Evolutionary conservation across 2,888 invertebrate genomes (phyloP).

Genomic region (Dyspetes luteomarginatus): DNA sequence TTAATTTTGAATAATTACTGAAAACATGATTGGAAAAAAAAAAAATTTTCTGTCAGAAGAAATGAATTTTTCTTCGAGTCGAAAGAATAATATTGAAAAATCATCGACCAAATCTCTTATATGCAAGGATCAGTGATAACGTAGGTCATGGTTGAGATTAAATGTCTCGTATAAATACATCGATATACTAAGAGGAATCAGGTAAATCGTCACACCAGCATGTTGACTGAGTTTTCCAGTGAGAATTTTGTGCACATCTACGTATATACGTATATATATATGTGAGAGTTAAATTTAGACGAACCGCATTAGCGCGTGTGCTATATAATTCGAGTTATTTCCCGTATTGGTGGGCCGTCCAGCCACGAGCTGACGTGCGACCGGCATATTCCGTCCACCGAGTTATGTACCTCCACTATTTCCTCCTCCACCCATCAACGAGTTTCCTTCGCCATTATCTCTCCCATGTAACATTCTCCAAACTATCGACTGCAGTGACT

Average conservation of each 20-base stretch:
- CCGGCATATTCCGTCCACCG: conserved; percentile 13
- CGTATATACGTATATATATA: no score
- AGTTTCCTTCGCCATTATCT: conserved; percentile 52
- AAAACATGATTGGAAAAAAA: no score
- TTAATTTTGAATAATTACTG: no score
- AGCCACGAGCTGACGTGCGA: conserved; percentile 29
- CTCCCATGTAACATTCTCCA: conserved; percentile 29
- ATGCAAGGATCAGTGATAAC: no score
- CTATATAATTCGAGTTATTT: conserved; percentile 48
- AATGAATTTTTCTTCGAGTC: no score
- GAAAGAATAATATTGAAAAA: no score
- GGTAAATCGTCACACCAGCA: conserved; percentile 36
- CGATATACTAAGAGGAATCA: conserved; percentile 19
- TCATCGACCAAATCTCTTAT: no score
- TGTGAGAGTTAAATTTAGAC: conserved; percentile 52
- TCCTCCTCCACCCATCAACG: conserved; percentile 5
- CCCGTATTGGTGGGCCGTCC: conserved; percentile 31
- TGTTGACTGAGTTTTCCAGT: not conserved
- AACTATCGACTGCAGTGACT: conserved; percentile 41
- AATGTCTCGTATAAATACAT: no score
- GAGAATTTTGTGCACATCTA: no score
- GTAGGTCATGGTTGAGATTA: no score
- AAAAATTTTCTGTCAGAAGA: no score
- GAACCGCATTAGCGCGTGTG: conserved; percentile 22
- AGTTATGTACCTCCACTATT: not conserved